Evolutionary conservation across 2,113 vertebrate species (phyloP).

Genomic region (Megaleporinus macrocephalus): DNA sequence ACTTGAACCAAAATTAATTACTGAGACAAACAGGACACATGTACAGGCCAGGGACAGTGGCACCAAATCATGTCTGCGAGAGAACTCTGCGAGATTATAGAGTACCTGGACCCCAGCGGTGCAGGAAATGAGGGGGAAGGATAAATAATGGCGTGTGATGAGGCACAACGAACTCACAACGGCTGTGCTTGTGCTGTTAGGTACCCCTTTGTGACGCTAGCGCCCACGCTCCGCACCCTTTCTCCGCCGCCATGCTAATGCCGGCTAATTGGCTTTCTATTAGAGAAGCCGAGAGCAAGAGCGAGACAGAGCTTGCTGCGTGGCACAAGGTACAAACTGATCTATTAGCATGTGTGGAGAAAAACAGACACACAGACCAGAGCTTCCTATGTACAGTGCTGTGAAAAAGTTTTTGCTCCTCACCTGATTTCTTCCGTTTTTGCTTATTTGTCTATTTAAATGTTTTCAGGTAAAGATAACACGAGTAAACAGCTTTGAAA

Average conservation of each 20-base stretch:
- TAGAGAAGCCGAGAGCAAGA: conserved; percentile 22
- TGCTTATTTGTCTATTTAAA: too few species aligned
- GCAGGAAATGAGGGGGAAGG: conserved; percentile 42
- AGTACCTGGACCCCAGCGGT: conserved; percentile 20
- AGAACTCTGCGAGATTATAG: background rate
- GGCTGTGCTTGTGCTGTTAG: conserved; percentile 11
- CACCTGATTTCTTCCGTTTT: background rate
- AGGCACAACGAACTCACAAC: background rate
- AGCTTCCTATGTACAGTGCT: too few species aligned
- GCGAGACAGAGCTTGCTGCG: background rate
- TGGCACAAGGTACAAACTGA: conserved; percentile 3
- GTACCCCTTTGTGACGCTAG: conserved; percentile 1
- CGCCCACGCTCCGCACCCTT: conserved; percentile 22
- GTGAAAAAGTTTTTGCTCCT: too few species aligned
- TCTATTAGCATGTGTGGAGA: conserved; percentile 14
- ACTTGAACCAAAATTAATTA: conserved; percentile 6
- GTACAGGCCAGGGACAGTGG: background rate
- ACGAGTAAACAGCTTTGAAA: too few species aligned
- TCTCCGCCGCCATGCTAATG: conserved; percentile 10
- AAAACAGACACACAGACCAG: conserved; percentile 2
- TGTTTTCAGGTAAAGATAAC: too few species aligned
- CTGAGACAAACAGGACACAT: background rate
- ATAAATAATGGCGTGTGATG: conserved; percentile 30
- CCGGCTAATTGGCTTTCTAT: conserved; percentile 49
- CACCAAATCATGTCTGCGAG: background rate